Evolutionary conservation across 2,113 vertebrate genomes (phyloP).

Genomic region (Cheilinus undulatus): DNA sequence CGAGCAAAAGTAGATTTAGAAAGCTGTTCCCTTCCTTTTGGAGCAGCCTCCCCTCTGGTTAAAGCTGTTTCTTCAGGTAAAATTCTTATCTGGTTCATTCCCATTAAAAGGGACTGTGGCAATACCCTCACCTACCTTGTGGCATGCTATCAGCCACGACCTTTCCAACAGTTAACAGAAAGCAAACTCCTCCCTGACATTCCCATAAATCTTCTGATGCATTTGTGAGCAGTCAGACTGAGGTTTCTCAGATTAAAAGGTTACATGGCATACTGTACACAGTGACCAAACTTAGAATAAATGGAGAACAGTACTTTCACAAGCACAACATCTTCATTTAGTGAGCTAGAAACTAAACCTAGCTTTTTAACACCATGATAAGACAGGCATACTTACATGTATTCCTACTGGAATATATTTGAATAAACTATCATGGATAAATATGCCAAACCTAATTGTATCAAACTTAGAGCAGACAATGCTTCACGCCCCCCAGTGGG

Average conservation of each 20-base stretch:
- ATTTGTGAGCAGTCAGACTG: background rate
- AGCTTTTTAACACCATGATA: no score
- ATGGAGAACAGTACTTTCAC: background rate
- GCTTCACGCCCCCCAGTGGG: no score
- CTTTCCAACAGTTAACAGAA: background rate
- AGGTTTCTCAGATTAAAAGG: background rate
- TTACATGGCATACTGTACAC: background rate
- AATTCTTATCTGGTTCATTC: background rate
- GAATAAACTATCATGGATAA: no score
- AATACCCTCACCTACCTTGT: background rate
- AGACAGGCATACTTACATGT: no score
- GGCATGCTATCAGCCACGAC: background rate
- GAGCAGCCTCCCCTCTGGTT: background rate
- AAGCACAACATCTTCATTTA: background rate
- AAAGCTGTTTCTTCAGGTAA: background rate
- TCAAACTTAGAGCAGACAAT: no score
- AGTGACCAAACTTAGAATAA: background rate
- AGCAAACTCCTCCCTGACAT: background rate
- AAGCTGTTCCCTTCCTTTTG: background rate
- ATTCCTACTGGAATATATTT: no score
- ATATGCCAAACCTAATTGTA: no score
- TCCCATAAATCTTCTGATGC: background rate
- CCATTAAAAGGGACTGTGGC: background rate
- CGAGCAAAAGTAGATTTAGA: background rate
- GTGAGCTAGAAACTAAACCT: no score